These are phyloP conservation scores for Chelonoidis abingdonii DNA, from an alignment of 2,113 vertebrate species.

Conservation along the genomic window DNA sequence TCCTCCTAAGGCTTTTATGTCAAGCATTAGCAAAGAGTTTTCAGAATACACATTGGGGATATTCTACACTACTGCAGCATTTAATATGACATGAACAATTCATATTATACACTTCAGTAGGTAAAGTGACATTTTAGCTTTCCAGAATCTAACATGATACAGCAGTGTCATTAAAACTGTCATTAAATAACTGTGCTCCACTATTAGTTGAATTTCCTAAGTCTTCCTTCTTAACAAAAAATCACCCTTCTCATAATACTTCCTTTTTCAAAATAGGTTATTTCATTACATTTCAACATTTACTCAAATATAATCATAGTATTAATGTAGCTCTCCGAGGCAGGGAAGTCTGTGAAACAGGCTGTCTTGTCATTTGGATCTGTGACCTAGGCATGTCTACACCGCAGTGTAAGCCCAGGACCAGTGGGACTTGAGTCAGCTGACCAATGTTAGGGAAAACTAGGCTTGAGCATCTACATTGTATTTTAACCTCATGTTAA, in stretches of 20 bases:
- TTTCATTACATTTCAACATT: conserved; percentile 22
- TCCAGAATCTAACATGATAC: neutral
- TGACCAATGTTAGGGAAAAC: neutral
- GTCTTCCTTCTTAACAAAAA: neutral
- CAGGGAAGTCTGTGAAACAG: neutral
- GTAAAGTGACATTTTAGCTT: conserved; percentile 16
- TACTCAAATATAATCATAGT: neutral
- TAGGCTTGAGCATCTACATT: neutral
- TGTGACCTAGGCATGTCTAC: neutral
- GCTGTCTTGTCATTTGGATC: neutral
- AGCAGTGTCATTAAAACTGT: conserved; percentile 20
- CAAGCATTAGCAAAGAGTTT: neutral
- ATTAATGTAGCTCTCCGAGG: neutral
- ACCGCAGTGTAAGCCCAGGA: neutral
- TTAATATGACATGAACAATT: conserved; percentile 23
- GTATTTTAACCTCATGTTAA: neutral
- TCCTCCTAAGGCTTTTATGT: neutral
- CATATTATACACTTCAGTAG: conserved; percentile 15
- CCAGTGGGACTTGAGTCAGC: neutral
- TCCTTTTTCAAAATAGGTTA: neutral
- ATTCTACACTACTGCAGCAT: neutral
- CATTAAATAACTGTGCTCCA: neutral
- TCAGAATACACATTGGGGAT: neutral
- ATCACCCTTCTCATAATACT: neutral
- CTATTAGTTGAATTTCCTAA: neutral